Evolutionary conservation across 1,140 invertebrate genomes (phyloP).

Genomic region (Lepidurus packardi): DNA sequence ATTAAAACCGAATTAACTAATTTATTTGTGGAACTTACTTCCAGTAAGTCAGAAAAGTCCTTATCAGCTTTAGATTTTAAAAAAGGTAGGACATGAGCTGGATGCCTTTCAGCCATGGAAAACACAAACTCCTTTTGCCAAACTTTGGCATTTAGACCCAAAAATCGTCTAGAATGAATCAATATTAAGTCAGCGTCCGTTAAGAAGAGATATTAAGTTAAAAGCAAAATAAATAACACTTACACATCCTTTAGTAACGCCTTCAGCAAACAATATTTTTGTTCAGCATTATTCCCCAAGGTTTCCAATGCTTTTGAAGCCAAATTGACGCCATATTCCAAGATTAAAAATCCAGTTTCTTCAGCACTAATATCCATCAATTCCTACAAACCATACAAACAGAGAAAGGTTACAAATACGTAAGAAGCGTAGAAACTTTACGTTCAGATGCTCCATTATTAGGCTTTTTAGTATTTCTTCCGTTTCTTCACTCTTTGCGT

Average conservation of each 20-base stretch:
- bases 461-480: constrained; percentile 35
- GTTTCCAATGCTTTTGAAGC: constrained; percentile 38
- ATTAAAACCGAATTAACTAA: neutral
- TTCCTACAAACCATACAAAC: constrained; percentile 40
- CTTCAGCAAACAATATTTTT: constrained; percentile 36
- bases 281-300: constrained; percentile 34
- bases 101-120: constrained; percentile 35
- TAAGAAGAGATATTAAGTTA: constrained; percentile 60
- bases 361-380: constrained; percentile 49
- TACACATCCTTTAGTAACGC: constrained; percentile 28
- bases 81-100: constrained; percentile 48
- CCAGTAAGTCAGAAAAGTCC: constrained; percentile 38
- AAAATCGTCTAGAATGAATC: neutral
- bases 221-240: constrained; percentile 43
- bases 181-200: constrained; percentile 37
- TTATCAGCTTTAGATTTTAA: constrained; percentile 47
- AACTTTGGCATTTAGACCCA: neutral
- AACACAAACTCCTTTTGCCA: constrained; percentile 20
- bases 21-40: constrained; percentile 47
- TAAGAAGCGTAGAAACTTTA: constrained; percentile 26
- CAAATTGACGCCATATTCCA: constrained; percentile 38
- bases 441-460: constrained; percentile 35
- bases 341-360: constrained; percentile 41
- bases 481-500: constrained; percentile 38
- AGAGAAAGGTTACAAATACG: constrained; percentile 32